Evolutionary conservation across 2,113 vertebrate species (phyloP).

Genomic region (Coptodon bakossiorum): DNA sequence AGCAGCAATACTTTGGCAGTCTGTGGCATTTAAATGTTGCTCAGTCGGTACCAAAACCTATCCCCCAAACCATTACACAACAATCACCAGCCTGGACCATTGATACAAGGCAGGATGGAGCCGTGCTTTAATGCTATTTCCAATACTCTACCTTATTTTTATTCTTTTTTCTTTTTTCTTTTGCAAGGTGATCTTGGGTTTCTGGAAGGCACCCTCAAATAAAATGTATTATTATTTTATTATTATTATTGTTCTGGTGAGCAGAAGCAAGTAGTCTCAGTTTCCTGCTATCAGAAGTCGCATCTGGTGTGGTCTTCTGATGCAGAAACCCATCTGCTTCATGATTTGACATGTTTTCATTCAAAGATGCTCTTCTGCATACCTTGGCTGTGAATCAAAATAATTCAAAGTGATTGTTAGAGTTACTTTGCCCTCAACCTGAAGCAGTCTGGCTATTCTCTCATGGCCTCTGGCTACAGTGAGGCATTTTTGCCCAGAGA

Average conservation of each 20-base stretch:
- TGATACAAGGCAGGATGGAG: background rate
- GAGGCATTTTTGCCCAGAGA: background rate
- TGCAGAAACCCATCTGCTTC: background rate
- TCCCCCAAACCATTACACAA: background rate
- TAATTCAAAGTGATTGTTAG: background rate
- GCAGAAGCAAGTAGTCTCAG: background rate
- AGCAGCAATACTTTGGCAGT: background rate
- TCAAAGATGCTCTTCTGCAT: background rate
- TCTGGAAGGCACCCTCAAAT: rapidly evolving
- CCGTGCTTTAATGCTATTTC: background rate
- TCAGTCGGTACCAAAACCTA: background rate
- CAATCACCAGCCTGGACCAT: background rate
- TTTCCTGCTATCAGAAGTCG: background rate
- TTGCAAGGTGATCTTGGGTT: background rate
- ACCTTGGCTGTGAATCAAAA: background rate
- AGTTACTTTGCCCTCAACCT: background rate
- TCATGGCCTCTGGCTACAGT: background rate
- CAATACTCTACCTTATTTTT: background rate
- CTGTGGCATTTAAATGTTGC: background rate
- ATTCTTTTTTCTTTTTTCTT: background rate
- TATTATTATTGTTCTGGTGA: background rate
- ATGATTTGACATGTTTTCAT: background rate
- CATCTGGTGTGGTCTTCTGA: background rate
- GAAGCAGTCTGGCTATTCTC: background rate
- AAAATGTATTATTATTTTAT: background rate